Evolutionary conservation across 2,113 vertebrate species (phyloP), one percentile per base, ranked within the genome.

Genomic region (Tachysurus fulvidraco): DNA sequence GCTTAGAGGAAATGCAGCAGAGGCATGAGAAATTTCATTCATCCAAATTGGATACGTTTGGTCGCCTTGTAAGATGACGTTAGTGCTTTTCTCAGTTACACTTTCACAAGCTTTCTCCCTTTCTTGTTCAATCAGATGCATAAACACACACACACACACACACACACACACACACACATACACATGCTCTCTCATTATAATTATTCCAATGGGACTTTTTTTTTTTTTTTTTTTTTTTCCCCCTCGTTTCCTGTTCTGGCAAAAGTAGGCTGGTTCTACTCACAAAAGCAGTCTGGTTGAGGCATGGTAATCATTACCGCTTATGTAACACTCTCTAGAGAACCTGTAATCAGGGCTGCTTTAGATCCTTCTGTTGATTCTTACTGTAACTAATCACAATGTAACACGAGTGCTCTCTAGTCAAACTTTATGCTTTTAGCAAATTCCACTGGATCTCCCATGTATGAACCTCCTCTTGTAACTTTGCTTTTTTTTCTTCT

Each of bases 241-340:
- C n/a, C 44, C 62, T 25, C 59, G 14, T 85, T 65, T 85, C 76
- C 46, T 79, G 59, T 78, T 78, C 57, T 79, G 54, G 84, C 17
- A 64, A 85, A 84, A 84, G 54, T 54, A 59, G 71, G 7, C 54
- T 28, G 25, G 50, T 73, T 57, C 11, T 52, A 19, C 81, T 73
- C n/a, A 4, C 50, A 78, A 54, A 52, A 36, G 21, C 80, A 81
- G 44, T 82, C 80, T 64, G 59, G 59, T 78, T 65, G 7, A 36
- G 65, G 60, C 28, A 85, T 67, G 84, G 52, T 67, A 41, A 79
- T 79, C 60, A 67, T 85, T 65, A 85, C 9, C 19, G 44, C 84
- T 85, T 79, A 85, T 79, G 84, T 79, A 85, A 85, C 46, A 41
- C 36, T 21, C 55, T 64, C 76, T 64, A 52, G 74, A 67, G 74